A percentile compares a stretch with the other conserved stretches of the same genome.
phyloP scores from a whole-genome alignment of 2,113 vertebrate species.

The Boleophthalmus pectinirostris region DNA sequence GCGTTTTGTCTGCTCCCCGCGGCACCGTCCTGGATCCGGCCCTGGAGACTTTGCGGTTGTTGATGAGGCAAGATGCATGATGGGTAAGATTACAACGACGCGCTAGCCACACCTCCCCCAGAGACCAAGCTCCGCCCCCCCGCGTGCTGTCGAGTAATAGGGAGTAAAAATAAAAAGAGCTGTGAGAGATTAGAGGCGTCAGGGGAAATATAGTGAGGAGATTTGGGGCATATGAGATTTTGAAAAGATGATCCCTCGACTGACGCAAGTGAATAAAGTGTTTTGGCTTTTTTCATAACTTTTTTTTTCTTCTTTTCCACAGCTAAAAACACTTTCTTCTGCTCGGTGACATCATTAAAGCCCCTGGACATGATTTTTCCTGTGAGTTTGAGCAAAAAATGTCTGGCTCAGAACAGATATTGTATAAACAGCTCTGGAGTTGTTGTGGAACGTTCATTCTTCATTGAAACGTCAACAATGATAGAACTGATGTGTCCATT shows the following conservation, averaged over 20 bases:
- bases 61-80: slow-evolving; percentile 8
- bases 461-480: too few species aligned
- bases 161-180: slow-evolving; percentile 13
- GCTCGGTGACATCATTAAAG: neutral
- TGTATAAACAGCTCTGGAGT: too few species aligned
- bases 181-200: slow-evolving; percentile 9
- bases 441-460: too few species aligned
- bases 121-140: slow-evolving; percentile 8
- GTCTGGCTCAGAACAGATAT: too few species aligned
- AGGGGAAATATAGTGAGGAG: slow-evolving; percentile 24
- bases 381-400: too few species aligned
- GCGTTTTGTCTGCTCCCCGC: neutral
- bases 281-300: slow-evolving; percentile 43
- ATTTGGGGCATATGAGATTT: slow-evolving; percentile 45
- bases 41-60: neutral
- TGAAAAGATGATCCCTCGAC: slow-evolving; percentile 48
- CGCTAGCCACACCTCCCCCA: neutral
- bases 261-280: slow-evolving; percentile 23
- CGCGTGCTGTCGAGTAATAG: slow-evolving; percentile 3
- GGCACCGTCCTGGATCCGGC: slow-evolving; percentile 19
- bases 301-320: slow-evolving; percentile 27
- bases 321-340: neutral
- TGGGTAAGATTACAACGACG: slow-evolving; percentile 23
- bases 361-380: too few species aligned
- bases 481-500: too few species aligned